phyloP scores from a whole-genome alignment of 2,888 invertebrate species.

The Anodontia alba region DNA sequence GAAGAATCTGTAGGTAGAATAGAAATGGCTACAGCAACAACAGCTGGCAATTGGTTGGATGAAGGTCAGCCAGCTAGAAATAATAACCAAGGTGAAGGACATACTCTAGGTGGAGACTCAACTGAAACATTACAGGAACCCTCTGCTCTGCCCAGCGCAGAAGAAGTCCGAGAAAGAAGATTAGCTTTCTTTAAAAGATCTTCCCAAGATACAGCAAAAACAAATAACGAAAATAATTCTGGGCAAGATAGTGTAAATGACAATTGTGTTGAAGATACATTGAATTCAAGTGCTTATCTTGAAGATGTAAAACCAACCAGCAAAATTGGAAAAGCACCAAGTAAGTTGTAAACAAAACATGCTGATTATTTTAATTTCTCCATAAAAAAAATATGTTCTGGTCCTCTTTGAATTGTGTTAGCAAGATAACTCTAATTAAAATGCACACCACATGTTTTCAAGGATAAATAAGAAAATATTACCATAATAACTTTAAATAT shows the following conservation, averaged over 20 bases:
- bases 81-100: background rate
- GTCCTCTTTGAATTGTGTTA: no score
- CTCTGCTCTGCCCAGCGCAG: constrained; percentile 17
- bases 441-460: no score
- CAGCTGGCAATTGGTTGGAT: background rate
- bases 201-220: constrained; percentile 10
- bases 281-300: no score
- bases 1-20: constrained; percentile 56
- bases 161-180: constrained; percentile 75
- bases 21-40: constrained; percentile 25
- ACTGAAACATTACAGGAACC: constrained; percentile 1
- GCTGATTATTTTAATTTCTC: no score
- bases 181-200: constrained; percentile 70
- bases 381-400: no score
- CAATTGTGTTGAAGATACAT: constrained; percentile 1
- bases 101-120: constrained; percentile 16
- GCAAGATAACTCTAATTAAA: no score
- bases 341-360: no score
- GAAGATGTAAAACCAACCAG: background rate
- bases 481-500: no score
- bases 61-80: background rate
- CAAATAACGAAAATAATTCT: background rate
- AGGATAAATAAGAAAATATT: no score
- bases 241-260: background rate
- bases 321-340: background rate